phyloP scores from a whole-genome alignment of 1,140 invertebrate species.

The Telenomus remus region DNA sequence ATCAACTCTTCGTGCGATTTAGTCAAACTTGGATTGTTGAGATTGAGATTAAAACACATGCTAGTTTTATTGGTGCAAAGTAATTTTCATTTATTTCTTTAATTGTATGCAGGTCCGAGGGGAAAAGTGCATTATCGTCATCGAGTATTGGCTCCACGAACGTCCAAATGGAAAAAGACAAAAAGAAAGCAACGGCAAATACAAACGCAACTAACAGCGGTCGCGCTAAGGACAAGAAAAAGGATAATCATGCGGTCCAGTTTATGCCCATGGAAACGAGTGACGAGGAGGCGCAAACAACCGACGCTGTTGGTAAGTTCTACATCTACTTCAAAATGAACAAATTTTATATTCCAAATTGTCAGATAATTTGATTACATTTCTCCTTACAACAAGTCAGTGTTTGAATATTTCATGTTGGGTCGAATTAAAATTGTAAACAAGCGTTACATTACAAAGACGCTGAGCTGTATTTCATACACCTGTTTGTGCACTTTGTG shows the following conservation, averaged over 20 bases:
- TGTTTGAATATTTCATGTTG: conserved; percentile 31
- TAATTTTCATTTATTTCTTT: not conserved
- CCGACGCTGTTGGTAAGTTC: conserved; percentile 70
- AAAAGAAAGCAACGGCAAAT: conserved; percentile 64
- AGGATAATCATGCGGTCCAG: conserved; percentile 68
- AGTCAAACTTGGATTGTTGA: not conserved
- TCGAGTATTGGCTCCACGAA: conserved; percentile 56
- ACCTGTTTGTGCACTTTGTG: conserved; percentile 6
- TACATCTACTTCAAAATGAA: not conserved
- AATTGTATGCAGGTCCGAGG: conserved; percentile 57
- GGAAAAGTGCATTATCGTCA: conserved; percentile 65
- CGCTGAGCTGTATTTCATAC: conserved; percentile 10
- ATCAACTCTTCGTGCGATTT: not conserved
- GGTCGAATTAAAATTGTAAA: conserved; percentile 35
- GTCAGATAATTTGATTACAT: not conserved
- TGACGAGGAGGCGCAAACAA: conserved; percentile 71
- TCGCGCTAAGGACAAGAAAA: conserved; percentile 73
- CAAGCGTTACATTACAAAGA: conserved; percentile 11
- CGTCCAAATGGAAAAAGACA: conserved; percentile 68
- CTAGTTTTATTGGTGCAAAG: not conserved
- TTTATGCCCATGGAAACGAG: conserved; percentile 71
- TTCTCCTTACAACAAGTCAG: conserved; percentile 5
- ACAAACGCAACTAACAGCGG: conserved; percentile 52
- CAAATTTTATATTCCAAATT: not conserved
- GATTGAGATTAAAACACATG: no score